Base-by-base conservation (phyloP, 2,113 vertebrate species). In the Pycnonotus jocosus region DNA sequence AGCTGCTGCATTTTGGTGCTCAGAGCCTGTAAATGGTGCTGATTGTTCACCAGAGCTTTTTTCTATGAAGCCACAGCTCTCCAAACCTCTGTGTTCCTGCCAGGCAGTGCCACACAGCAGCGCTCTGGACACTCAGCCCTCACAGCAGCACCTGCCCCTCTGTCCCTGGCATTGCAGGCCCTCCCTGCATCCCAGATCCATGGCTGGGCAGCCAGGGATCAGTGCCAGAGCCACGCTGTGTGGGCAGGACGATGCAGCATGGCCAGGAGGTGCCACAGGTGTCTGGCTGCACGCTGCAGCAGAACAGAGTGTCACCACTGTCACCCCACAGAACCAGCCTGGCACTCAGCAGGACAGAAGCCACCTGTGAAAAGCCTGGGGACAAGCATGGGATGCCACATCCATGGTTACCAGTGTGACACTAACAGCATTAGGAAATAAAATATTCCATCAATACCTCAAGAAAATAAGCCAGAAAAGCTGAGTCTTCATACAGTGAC, bases 281-380 rank as follows among this genome's bases (percentile, higher is more conserved):
- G 53, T 48, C 33, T 0, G 4, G 51, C 31, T 17, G 6, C 1
- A 4, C 0, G 1, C 15, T 3, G 22, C 3, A 17, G 57, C 64
- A 57, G 23, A 61, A 23, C 2, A 0, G 3, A 47, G 47, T 0
- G 0, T 27, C 30, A 30, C 15, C 0, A 1, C 9, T 31, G 57
- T 16, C 1, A 2, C 27, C 12, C 22, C 53, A 16, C 2, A 5
- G 38, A 62, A 69, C 69, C 23, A 7, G 40, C 48, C 64, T 78
- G 86, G 81, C 47, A n/a, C 38, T 2, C 38, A 62, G 65, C 57
- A 56, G 70, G 58, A 37, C 50, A 57, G 58, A 37, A 73, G 45
- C 31, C 77, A 58, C 51, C 78, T 12, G 0, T 17, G 31, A 77
- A 77, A 48, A 65, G 35, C 53, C 30, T 25, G 31, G 18, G 24